phyloP scores from a whole-genome alignment of 1,140 invertebrate species.

The Bathynomus jamesi region DNA sequence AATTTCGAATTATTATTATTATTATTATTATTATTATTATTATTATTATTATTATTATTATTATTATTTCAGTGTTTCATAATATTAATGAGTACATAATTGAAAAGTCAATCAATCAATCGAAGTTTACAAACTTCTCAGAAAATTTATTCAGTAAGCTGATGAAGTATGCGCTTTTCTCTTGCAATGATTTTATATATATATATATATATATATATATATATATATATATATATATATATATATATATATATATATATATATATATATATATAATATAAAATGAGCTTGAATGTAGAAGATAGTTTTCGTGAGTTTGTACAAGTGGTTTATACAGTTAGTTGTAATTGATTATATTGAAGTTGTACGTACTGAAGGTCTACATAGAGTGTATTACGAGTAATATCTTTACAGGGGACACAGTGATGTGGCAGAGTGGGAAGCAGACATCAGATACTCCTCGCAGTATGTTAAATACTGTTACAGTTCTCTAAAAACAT shows the following conservation, averaged over 20 bases:
- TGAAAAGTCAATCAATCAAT: no score
- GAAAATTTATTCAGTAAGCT: no score
- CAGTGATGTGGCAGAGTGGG: background rate
- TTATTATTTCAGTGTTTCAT: no score
- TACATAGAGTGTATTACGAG: background rate
- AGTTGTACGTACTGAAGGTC: no score
- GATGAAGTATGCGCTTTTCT: no score
- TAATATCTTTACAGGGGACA: background rate
- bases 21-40: constrained; percentile 3
- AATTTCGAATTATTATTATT: background rate
- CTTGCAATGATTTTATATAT: background rate
- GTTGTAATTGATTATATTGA: no score
- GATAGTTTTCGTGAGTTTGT: no score
- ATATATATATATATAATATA: constrained; percentile 5
- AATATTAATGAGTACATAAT: no score
- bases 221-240: constrained; percentile 6
- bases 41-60: constrained; percentile 3
- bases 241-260: constrained; percentile 10
- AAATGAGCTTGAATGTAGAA: background rate
- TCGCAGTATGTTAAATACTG: background rate
- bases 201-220: constrained; percentile 12
- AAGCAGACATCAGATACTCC: background rate
- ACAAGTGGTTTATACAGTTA: no score
- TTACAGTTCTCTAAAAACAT: no score
- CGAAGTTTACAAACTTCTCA: no score